Evolutionary conservation across 2,797 vertebrate species (phyloP).

Genomic region (Leucoraja ocellata): DNA sequence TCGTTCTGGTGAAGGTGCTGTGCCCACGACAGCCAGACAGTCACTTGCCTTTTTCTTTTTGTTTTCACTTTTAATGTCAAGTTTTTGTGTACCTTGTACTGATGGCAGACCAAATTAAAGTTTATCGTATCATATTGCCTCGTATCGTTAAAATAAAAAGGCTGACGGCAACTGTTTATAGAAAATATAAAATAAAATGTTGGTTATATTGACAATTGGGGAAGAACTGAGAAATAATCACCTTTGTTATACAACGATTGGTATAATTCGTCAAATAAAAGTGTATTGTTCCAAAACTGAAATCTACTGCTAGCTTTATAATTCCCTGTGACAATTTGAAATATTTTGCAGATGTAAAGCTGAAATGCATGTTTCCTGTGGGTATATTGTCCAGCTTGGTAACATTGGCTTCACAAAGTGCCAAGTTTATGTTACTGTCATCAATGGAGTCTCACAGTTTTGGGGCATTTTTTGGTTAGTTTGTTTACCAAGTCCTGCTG

Average conservation of each 20-base stretch:
- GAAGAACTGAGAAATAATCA: neutral
- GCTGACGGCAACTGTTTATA: neutral
- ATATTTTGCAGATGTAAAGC: neutral
- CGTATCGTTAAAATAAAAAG: neutral
- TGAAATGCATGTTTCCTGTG: neutral
- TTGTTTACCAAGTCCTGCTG: constrained; percentile 81
- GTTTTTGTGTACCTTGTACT: no score
- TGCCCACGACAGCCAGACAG: no score
- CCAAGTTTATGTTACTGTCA: constrained; percentile 26
- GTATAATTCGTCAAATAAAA: neutral
- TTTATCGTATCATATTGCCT: no score
- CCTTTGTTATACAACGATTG: neutral
- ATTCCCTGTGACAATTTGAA: constrained; percentile 19
- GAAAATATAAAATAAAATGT: constrained; percentile 1
- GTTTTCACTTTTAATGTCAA: no score
- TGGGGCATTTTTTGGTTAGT: constrained; percentile 51
- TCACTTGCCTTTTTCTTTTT: no score
- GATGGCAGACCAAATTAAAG: no score
- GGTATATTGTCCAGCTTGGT: neutral
- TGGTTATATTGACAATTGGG: neutral
- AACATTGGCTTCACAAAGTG: constrained; percentile 15
- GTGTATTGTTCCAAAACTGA: neutral
- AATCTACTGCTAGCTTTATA: neutral
- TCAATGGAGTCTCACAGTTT: constrained; percentile 31
- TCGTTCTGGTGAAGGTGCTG: no score